Conservation (phyloP, 2,888 invertebrate genomes). For the Mesochorus sp. region DNA sequence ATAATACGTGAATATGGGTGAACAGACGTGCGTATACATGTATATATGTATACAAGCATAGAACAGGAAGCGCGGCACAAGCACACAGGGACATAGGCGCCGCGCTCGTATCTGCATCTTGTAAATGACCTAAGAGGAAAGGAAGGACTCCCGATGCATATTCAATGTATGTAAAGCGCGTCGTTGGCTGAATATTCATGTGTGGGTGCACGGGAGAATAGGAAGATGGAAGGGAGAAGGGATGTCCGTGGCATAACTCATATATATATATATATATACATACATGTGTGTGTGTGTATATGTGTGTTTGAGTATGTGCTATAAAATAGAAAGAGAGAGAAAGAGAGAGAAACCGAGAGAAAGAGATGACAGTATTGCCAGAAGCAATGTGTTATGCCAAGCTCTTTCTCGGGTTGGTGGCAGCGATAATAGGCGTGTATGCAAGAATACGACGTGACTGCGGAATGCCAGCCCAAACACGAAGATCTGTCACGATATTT, state of each 20-base stretch:
- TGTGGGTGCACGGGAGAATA: slow-evolving; percentile 77
- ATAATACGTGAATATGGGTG: not conserved
- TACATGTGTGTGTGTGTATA: not conserved
- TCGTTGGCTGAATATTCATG: slow-evolving; percentile 79
- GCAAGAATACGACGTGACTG: slow-evolving; percentile 33
- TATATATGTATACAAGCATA: slow-evolving; percentile 16
- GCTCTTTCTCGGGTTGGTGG: slow-evolving; percentile 35
- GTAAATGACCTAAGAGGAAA: slow-evolving; percentile 81
- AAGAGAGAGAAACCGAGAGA: not conserved
- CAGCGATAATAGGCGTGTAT: slow-evolving; percentile 55
- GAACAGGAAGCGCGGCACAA: slow-evolving; percentile 42
- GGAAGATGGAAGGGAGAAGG: slow-evolving; percentile 29
- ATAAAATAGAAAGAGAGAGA: not conserved
- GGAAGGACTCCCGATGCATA: slow-evolving; percentile 80
- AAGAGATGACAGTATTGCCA: slow-evolving; percentile 31
- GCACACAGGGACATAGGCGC: slow-evolving; percentile 58
- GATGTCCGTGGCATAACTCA: not conserved
- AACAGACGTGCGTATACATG: not conserved
- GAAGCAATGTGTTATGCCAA: slow-evolving; percentile 77
- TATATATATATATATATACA: not conserved
- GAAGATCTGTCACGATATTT: slow-evolving; percentile 63
- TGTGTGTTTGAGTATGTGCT: not conserved
- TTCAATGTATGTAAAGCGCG: slow-evolving; percentile 80
- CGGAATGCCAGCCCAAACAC: slow-evolving; percentile 53
- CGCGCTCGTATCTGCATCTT: slow-evolving; percentile 80